phyloP scores from a whole-genome alignment of 1,140 invertebrate genomes.

The Neoseiulus cucumeris region DNA sequence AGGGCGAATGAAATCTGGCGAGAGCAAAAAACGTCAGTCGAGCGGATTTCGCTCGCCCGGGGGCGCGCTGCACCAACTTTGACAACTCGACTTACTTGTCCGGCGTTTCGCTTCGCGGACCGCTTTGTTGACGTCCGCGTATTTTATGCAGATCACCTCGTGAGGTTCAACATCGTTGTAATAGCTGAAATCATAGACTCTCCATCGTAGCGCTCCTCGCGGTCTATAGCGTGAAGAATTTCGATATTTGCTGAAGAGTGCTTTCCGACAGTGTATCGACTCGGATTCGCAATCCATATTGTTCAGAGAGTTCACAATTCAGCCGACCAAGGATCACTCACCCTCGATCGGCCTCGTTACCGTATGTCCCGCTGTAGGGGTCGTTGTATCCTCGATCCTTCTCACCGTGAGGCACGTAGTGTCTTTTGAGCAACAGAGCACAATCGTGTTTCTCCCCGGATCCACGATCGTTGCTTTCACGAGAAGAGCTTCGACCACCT shows the following conservation, averaged over 20 bases:
- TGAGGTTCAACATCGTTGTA: neutral
- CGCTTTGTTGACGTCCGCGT: neutral
- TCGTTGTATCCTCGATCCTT: neutral
- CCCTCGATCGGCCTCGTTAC: neutral
- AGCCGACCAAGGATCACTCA: too few relatives aligned
- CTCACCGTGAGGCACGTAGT: neutral
- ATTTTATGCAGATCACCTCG: constrained; percentile 10
- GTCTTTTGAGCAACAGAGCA: neutral
- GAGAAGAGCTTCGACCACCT: neutral
- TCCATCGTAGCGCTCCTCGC: too few relatives aligned
- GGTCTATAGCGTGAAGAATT: too few relatives aligned
- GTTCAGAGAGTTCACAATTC: too few relatives aligned
- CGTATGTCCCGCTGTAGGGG: neutral
- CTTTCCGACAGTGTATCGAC: too few relatives aligned
- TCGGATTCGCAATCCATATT: too few relatives aligned
- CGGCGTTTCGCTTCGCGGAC: neutral
- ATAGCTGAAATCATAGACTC: neutral
- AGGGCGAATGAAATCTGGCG: constrained; percentile 15
- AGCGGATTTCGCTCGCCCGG: neutral
- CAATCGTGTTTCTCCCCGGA: neutral
- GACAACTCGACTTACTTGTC: neutral
- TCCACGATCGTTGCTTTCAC: neutral
- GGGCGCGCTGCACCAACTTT: neutral
- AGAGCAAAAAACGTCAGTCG: neutral
- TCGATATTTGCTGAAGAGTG: too few relatives aligned